Percentiles rank a stretch among this genome's conserved stretches.
phyloP scores from a whole-genome alignment of 1,140 invertebrate genomes.

The Bombus turneri region DNA sequence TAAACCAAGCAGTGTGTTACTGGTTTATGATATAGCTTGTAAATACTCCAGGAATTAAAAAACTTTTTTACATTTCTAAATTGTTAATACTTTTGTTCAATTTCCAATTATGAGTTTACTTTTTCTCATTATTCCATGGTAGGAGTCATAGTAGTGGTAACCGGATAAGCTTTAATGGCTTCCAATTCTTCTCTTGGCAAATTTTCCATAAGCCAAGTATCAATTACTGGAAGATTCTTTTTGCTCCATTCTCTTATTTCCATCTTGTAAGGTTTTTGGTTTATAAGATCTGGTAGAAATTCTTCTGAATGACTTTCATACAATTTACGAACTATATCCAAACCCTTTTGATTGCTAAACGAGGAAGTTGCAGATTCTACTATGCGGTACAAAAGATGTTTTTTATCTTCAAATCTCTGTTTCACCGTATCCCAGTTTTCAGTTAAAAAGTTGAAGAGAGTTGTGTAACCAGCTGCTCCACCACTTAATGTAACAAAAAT shows the following conservation, averaged over 20 bases:
- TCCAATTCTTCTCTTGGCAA: slow-evolving; percentile 63
- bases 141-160: not conserved
- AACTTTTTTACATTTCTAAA: not conserved
- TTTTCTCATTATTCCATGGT: slow-evolving; percentile 9
- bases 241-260: slow-evolving; percentile 88
- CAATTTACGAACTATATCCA: slow-evolving; percentile 86
- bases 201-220: slow-evolving; percentile 86
- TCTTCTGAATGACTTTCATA: slow-evolving; percentile 84
- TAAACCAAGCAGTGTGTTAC: not conserved
- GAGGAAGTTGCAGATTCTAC: slow-evolving; percentile 87
- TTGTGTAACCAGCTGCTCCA: slow-evolving; percentile 86
- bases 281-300: slow-evolving; percentile 86
- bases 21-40: not conserved
- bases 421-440: slow-evolving; percentile 87
- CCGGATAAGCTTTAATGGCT: not conserved
- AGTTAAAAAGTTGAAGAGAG: slow-evolving; percentile 87
- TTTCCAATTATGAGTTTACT: not conserved
- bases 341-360: slow-evolving; percentile 88
- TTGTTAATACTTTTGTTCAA: not conserved
- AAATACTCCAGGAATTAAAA: not conserved
- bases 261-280: slow-evolving; percentile 86
- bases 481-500: slow-evolving; percentile 88
- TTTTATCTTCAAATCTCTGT: slow-evolving; percentile 85
- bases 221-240: slow-evolving; percentile 87
- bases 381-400: slow-evolving; percentile 88